Evolutionary conservation across 1,140 invertebrate genomes (phyloP), one percentile per base, ranked within the genome.

Genomic region (Plutomurus gul): DNA sequence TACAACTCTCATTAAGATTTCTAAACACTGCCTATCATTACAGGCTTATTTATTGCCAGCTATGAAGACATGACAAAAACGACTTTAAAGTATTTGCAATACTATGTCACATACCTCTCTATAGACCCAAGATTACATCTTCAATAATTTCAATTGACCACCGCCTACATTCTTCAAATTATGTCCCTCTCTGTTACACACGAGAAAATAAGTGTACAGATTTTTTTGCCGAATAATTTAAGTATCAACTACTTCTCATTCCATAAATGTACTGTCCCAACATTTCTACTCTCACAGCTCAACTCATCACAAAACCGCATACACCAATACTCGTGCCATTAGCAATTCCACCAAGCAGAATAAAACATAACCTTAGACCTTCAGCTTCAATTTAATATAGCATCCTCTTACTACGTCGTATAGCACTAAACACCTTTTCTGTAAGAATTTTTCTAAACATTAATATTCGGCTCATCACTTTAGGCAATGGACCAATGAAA

Each of bases 391-490:
- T 30, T 65, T 36, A 13, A n/a, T n/a, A 65, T 65, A 27, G 36
- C 56, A 47, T 18, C n/a, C n/a, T n/a, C n/a, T n/a, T 33, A 65
- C 56, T 33, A 36, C 56, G 30, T 65, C 51, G 22, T 25, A 56
- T 56, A 27, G 51, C 39, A 10, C 18, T 33, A 65, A 65, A 65
- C 36, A 33, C 56, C 56, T 33, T 65, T 30, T 36, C 3, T 60
- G 27, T 65, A 33, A 36, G 16, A 4, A 11, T 13, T 1, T 16
- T 43, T 43, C 2, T 3, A 65, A n/a, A n/a, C 27, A 65, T 65
- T 65, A 65, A 30, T 65, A 65, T 65, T 65, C 56, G n/a, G 8
- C 56, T 65, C 56, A 65, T 65, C 51, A 49, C 47, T 51, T 51
- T 22, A 51, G 25, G 18, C 20, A 51, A 51, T 22, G 25, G 20